Percentiles rank a stretch among this genome's conserved stretches.
These are phyloP conservation scores for Theonella swinhoei DNA, from an alignment of 37 sponge, comb jelly and placozoan genomes.

Conservation along the genomic window DNA sequence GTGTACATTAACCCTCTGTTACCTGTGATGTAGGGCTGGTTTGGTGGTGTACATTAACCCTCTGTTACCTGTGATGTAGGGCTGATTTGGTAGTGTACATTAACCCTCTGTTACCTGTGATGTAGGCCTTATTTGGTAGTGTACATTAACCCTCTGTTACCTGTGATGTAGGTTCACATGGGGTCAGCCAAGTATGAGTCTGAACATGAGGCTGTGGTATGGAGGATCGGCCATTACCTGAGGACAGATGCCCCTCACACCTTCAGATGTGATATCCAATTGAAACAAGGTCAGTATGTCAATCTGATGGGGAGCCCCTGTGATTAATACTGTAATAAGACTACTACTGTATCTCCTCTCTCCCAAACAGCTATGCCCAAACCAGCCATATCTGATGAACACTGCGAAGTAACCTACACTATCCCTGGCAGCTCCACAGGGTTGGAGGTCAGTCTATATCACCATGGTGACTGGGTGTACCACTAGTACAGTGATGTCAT, in stretches of 20 bases:
- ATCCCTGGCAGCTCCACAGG: slow-evolving; percentile 88
- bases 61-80: too few relatives aligned
- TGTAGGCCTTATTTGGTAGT: too few relatives aligned
- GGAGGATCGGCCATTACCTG: slow-evolving; percentile 77
- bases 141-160: too few relatives aligned
- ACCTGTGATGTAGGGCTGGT: too few relatives aligned
- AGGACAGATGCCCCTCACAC: slow-evolving; percentile 54
- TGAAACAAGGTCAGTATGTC: slow-evolving; percentile 44
- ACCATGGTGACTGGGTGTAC: too few relatives aligned
- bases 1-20: too few relatives aligned
- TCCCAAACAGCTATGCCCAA: slow-evolving; percentile 71
- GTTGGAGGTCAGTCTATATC: slow-evolving; percentile 25
- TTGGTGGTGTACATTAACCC: too few relatives aligned
- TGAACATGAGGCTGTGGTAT: slow-evolving; percentile 76
- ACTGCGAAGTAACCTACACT: slow-evolving; percentile 74
- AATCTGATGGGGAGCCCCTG: background rate
- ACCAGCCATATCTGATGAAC: slow-evolving; percentile 49
- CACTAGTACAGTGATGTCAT: too few relatives aligned
- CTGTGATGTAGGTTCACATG: slow-evolving; percentile 55
- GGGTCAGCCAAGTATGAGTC: slow-evolving; percentile 84
- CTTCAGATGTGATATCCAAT: slow-evolving; percentile 68
- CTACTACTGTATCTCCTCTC: background rate
- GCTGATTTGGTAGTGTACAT: too few relatives aligned
- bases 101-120: too few relatives aligned
- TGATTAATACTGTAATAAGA: background rate